Percentiles rank a stretch among this genome's conserved stretches.
Evolutionary conservation across 2,797 vertebrate genomes (phyloP).

Genomic region (Neomorphus geoffroyi): DNA sequence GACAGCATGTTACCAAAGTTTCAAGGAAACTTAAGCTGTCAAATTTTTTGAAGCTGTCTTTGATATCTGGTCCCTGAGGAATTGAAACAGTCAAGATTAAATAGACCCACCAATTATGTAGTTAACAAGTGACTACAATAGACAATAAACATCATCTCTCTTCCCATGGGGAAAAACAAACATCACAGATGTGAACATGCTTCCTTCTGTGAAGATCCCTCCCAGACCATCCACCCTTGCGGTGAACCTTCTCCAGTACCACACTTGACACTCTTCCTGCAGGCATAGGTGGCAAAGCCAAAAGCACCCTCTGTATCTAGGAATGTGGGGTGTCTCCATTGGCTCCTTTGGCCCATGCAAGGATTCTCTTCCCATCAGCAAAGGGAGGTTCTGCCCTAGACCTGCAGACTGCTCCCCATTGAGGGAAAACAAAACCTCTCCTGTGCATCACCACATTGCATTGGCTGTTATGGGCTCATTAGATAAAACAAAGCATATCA

Average conservation of each 20-base stretch:
- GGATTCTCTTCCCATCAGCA: not conserved
- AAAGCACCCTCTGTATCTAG: not conserved
- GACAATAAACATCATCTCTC: not conserved
- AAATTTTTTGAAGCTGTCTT: not conserved
- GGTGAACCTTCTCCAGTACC: not conserved
- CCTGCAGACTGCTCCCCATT: not conserved
- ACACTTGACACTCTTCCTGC: not conserved
- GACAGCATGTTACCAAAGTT: not conserved
- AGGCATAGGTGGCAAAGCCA: not conserved
- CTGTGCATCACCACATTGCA: fast-evolving
- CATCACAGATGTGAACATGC: not conserved
- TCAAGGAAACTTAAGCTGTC: not conserved
- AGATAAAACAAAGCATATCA: not conserved
- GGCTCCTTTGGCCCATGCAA: not conserved
- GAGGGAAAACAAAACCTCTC: not conserved
- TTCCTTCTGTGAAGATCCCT: not conserved
- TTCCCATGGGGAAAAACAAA: not conserved
- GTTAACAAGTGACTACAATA: not conserved
- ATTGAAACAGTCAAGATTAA: not conserved
- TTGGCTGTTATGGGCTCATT: not conserved
- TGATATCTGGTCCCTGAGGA: not conserved
- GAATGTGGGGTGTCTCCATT: not conserved
- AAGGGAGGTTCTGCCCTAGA: not conserved
- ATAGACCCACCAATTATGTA: not conserved
- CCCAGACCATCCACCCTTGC: not conserved